phyloP scores from a whole-genome alignment of 2,888 invertebrate species.

The Molorchus minor region DNA sequence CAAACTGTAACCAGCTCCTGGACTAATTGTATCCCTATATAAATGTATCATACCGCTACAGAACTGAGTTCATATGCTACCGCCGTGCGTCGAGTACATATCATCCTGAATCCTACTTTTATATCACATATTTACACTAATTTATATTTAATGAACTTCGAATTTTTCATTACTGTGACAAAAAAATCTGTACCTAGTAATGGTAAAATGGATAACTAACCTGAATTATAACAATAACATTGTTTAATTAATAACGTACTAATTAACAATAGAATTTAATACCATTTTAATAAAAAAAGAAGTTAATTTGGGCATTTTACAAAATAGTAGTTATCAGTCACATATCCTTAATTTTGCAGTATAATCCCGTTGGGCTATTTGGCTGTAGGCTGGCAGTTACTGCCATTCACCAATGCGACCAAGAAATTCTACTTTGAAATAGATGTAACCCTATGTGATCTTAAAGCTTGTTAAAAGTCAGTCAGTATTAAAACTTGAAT shows the following conservation, averaged over 20 bases:
- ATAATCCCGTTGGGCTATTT: constrained; percentile 36
- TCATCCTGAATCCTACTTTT: constrained; percentile 58
- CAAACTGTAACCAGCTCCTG: too few relatives aligned
- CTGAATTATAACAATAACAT: constrained; percentile 60
- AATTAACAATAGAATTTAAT: constrained; percentile 62
- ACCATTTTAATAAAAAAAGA: constrained; percentile 61
- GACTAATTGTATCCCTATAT: too few relatives aligned
- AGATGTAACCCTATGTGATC: constrained; percentile 4
- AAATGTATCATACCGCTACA: too few relatives aligned
- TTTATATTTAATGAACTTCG: constrained; percentile 62
- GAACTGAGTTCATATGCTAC: constrained; percentile 9
- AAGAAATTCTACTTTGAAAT: constrained; percentile 29
- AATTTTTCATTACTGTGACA: constrained; percentile 60
- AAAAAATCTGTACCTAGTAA: constrained; percentile 42
- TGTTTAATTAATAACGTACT: constrained; percentile 58
- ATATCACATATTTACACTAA: constrained; percentile 64
- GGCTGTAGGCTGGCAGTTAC: constrained; percentile 26
- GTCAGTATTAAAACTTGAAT: constrained; percentile 54
- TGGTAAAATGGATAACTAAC: constrained; percentile 45
- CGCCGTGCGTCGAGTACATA: constrained; percentile 54
- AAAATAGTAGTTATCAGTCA: constrained; percentile 44
- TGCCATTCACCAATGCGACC: constrained; percentile 25
- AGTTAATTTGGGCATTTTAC: constrained; percentile 61
- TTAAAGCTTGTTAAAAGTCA: constrained; percentile 39
- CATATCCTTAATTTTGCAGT: constrained; percentile 48